Percentiles rank a stretch among this genome's conserved stretches.
Conservation (phyloP, 2,797 vertebrate species). For the Sarcoramphus papa region DNA sequence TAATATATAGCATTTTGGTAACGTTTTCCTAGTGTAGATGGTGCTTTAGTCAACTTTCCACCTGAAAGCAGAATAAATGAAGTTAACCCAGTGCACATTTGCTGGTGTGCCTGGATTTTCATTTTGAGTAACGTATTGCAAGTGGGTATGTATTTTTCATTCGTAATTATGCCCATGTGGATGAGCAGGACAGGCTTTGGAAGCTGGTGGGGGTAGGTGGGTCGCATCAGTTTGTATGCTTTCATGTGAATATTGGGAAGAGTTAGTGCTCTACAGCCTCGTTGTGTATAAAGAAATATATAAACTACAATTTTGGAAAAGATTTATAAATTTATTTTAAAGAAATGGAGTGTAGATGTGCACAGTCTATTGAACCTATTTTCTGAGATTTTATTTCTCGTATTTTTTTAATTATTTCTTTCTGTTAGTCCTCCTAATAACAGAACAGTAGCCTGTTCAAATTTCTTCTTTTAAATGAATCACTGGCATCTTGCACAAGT, state of each 20-base stretch:
- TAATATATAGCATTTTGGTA: neutral
- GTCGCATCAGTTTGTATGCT: neutral
- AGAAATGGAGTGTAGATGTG: neutral
- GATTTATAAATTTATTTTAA: fast-evolving
- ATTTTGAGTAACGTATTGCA: neutral
- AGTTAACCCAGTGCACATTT: neutral
- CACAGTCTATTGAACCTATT: neutral
- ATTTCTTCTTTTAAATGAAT: neutral
- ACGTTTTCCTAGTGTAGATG: neutral
- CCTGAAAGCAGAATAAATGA: neutral
- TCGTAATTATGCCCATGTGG: neutral
- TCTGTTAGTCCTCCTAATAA: neutral
- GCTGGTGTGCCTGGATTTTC: neutral
- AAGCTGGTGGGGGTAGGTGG: neutral
- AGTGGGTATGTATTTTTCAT: neutral
- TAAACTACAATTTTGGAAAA: neutral
- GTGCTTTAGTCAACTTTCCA: neutral
- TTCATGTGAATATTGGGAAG: neutral
- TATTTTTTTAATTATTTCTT: neutral
- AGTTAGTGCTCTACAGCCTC: neutral
- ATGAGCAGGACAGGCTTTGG: neutral
- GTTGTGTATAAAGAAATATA: neutral
- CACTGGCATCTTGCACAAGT: neutral
- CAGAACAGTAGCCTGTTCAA: neutral
- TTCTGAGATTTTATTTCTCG: neutral